Base-by-base conservation (phyloP, 2,888 invertebrate genomes). In the Drosophila vallismaia region DNA sequence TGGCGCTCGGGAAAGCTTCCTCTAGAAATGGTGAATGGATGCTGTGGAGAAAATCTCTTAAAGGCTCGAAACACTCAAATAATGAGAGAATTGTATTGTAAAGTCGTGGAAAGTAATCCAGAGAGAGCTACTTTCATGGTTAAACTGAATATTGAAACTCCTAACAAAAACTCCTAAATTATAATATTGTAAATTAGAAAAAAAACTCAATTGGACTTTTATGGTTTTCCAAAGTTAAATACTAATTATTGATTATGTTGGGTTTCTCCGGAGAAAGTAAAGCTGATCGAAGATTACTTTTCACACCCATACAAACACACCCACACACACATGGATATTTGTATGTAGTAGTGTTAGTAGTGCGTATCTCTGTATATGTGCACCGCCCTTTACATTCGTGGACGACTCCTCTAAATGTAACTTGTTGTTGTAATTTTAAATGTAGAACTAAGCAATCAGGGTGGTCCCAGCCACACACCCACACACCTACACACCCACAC, bases 1-100 rank as follows among this genome's bases (percentile, higher is more conserved):
- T 55, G 92, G 92, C 0, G 92, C 92, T 4, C 78, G 92, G 4
- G 92, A 92, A 75, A 92, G 92, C 66, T 92, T 92, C 67, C 92
- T 92, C 69, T 92, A 91, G 92, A 91, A 8, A 9, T 4, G 28
- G 14, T 28, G 2, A 7, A 12, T 1, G 44, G 19, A 29, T 9
- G 44, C 56, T 33, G 19, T 1, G 19, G 19, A 19, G 19, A 19
- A 14, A 19, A 19, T 19, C 19, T 19, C 19, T 19, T 19, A 19
- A 19, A 40, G n/a, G 40, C 14, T 40, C 14, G 24, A 19, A 24
- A 26, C 62, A 48, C 60, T 10, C 62, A 36, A 12, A 8, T 6
- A 12, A 6, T 6, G n/a, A n/a, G 6, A 12, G 28, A 36, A 8
- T 5, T 58, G 19, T 45, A 10, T 19, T 19, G 19, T 19, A 19